Percentiles rank a stretch among this genome's conserved stretches.
phyloP scores from a whole-genome alignment of 2,888 invertebrate species.

The Neoscelio sp. region DNA sequence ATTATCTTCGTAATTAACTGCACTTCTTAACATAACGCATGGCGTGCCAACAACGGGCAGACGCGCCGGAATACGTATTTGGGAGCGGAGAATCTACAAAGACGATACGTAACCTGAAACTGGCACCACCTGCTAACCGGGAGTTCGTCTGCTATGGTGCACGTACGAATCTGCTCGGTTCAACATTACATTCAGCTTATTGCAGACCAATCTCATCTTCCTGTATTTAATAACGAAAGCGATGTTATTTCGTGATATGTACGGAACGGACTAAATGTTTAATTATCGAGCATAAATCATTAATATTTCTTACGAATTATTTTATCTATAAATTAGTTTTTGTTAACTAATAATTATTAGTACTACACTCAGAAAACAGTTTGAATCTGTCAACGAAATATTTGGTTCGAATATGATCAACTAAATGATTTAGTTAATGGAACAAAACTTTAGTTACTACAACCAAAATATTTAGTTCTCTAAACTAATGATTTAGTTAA shows the following conservation, averaged over 20 bases:
- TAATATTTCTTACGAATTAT: too few relatives aligned
- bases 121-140: slow-evolving; percentile 74
- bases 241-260: slow-evolving; percentile 2
- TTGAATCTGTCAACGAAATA: too few relatives aligned
- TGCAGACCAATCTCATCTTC: slow-evolving; percentile 48
- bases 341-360: too few relatives aligned
- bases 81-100: slow-evolving; percentile 75
- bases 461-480: too few relatives aligned
- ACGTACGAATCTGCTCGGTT: slow-evolving; percentile 54
- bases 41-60: slow-evolving; percentile 80
- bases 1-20: slow-evolving; percentile 83
- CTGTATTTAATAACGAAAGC: slow-evolving; percentile 30
- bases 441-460: too few relatives aligned
- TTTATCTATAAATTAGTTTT: too few relatives aligned
- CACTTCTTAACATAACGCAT: slow-evolving; percentile 83
- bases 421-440: too few relatives aligned
- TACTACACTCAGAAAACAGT: too few relatives aligned
- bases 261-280: not conserved
- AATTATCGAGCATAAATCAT: too few relatives aligned
- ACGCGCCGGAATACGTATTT: slow-evolving; percentile 77
- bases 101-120: slow-evolving; percentile 81
- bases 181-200: slow-evolving; percentile 42
- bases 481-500: too few relatives aligned
- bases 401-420: too few relatives aligned
- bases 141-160: slow-evolving; percentile 27